phyloP scores from a whole-genome alignment of 2,113 vertebrate species.

The Rhineura floridana region DNA sequence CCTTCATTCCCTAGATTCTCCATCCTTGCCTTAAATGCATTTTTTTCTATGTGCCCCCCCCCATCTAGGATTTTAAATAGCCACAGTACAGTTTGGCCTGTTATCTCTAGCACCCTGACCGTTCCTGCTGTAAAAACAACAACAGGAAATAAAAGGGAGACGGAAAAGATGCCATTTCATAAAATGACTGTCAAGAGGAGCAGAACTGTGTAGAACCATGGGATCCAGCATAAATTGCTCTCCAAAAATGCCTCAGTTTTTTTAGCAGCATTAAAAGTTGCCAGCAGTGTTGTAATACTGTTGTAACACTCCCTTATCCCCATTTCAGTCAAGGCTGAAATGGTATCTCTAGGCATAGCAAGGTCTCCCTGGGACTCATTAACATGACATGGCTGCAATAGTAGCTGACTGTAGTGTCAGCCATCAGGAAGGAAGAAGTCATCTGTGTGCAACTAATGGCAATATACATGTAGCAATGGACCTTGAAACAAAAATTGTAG shows the following conservation, averaged over 20 bases:
- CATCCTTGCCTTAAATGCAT: not conserved
- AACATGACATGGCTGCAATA: not conserved
- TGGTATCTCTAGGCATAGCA: rapidly evolving
- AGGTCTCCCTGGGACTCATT: slow-evolving; percentile 71
- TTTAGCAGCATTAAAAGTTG: slow-evolving; percentile 32
- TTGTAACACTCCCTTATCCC: not conserved
- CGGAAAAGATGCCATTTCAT: not conserved
- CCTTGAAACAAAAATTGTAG: not conserved
- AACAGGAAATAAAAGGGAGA: not conserved
- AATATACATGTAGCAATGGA: slow-evolving; percentile 18
- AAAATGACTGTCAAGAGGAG: not conserved
- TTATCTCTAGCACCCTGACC: too few relatives aligned
- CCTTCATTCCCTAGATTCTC: too few relatives aligned
- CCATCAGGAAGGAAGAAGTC: slow-evolving; percentile 31
- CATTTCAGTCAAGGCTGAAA: slow-evolving; percentile 9
- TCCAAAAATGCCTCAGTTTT: slow-evolving; percentile 30
- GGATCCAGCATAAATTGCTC: not conserved
- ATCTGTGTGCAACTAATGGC: slow-evolving; percentile 21
- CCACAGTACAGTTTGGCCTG: not conserved
- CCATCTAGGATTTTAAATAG: not conserved
- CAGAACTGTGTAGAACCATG: too few relatives aligned
- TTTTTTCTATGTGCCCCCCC: not conserved
- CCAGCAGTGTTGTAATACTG: slow-evolving; percentile 47
- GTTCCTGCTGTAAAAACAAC: not conserved
- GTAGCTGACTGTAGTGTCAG: not conserved